Percentiles rank a stretch among this genome's conserved stretches.
phyloP scores from a whole-genome alignment of 2,113 vertebrate species.

The Poeciliopsis retropinna region DNA sequence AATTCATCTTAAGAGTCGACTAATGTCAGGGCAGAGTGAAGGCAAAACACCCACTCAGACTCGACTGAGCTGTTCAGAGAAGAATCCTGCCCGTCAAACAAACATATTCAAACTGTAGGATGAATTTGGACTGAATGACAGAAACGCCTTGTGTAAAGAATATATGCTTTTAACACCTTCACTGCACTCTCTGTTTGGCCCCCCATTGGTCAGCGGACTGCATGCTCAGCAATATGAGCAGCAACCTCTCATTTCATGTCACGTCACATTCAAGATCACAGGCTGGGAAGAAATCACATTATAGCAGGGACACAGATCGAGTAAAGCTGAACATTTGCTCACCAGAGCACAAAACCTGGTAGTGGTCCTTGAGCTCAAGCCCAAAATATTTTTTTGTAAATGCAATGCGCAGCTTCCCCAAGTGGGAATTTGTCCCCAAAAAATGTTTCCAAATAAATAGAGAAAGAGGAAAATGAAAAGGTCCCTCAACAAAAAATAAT shows the following conservation, averaged over 20 bases:
- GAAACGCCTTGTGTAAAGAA: slow-evolving; percentile 4
- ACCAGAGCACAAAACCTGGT: neutral
- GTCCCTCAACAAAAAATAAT: neutral
- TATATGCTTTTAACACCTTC: slow-evolving; percentile 5
- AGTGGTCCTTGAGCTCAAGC: neutral
- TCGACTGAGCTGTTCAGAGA: slow-evolving; percentile 1
- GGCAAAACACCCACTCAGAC: slow-evolving; percentile 23
- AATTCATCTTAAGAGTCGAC: slow-evolving; percentile 29
- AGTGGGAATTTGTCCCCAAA: neutral
- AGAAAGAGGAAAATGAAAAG: neutral
- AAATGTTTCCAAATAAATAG: neutral
- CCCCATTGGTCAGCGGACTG: slow-evolving; percentile 3
- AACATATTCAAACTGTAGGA: slow-evolving; percentile 8
- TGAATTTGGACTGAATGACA: slow-evolving; percentile 8
- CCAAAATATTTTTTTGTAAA: slow-evolving; percentile 1
- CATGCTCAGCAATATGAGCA: neutral
- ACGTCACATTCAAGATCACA: slow-evolving; percentile 13
- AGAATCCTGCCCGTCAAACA: slow-evolving; percentile 13
- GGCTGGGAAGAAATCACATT: slow-evolving; percentile 5
- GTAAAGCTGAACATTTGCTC: slow-evolving; percentile 11
- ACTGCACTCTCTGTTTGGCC: neutral
- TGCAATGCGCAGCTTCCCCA: neutral
- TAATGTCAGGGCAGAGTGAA: slow-evolving; percentile 16
- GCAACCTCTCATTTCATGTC: slow-evolving; percentile 22
- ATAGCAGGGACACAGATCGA: neutral